Evolutionary conservation across 2,113 vertebrate species (phyloP).

Genomic region (Gallinago undulata): DNA sequence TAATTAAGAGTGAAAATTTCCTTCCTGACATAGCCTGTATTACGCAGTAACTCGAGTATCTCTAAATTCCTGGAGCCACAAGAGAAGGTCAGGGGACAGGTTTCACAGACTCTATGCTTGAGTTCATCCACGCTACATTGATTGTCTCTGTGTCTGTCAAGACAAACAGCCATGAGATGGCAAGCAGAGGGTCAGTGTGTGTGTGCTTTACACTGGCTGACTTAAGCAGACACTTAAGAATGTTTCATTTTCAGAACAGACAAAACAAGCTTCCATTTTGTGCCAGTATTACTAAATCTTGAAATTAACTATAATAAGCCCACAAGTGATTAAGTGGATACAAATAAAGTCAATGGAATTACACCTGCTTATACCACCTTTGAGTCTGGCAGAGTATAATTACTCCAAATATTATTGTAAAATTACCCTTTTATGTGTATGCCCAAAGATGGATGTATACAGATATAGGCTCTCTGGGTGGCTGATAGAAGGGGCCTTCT

Average conservation of each 20-base stretch:
- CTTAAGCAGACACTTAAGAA: background rate
- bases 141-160: background rate
- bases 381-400: background rate
- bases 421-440: background rate
- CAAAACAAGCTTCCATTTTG: background rate
- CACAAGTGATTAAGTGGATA: background rate
- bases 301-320: background rate
- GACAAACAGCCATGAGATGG: background rate
- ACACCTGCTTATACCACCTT: conserved; percentile 4
- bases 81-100: too few species aligned
- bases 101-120: background rate
- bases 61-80: background rate
- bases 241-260: background rate
- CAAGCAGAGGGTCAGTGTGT: background rate
- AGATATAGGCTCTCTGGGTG: background rate
- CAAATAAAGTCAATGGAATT: background rate
- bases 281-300: background rate
- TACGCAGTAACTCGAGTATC: background rate
- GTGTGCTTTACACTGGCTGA: background rate
- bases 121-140: background rate
- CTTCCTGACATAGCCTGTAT: background rate
- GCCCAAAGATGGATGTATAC: background rate
- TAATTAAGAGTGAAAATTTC: background rate
- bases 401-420: conserved; percentile 44
- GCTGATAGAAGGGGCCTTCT: conserved; percentile 3